Conservation (phyloP, 2,113 vertebrate species). For the Microtus ochrogaster region DNA sequence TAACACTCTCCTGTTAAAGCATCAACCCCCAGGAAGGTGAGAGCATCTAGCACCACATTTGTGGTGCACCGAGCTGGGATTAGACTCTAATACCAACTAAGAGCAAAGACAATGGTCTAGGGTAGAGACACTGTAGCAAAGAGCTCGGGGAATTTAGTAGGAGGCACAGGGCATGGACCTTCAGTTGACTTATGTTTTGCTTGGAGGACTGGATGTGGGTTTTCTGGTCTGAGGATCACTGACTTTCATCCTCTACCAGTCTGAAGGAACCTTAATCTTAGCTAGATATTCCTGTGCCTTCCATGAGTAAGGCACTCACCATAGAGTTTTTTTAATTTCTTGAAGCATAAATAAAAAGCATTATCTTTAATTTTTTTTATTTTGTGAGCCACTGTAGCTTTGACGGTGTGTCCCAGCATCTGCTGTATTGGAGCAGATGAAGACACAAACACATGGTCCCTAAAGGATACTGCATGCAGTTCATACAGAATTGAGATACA, state of each 20-base stretch:
- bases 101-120: too few relatives aligned
- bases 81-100: background rate
- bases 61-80: background rate
- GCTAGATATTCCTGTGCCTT: accelerated
- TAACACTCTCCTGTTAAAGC: background rate
- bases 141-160: too few relatives aligned
- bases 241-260: background rate
- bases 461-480: background rate
- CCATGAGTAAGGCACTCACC: background rate
- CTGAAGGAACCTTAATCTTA: too few relatives aligned
- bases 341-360: background rate
- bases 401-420: too few relatives aligned
- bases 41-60: background rate
- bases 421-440: accelerated
- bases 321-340: too few relatives aligned
- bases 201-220: background rate
- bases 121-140: background rate
- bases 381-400: background rate
- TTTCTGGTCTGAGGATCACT: too few relatives aligned
- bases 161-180: background rate
- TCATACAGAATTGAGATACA: accelerated
- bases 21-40: background rate
- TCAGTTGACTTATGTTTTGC: background rate
- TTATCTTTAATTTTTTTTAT: background rate
- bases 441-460: background rate